Evolutionary conservation across 2,888 invertebrate genomes (phyloP), one percentile per base, ranked within the genome.

Genomic region (Rhagium mordax): DNA sequence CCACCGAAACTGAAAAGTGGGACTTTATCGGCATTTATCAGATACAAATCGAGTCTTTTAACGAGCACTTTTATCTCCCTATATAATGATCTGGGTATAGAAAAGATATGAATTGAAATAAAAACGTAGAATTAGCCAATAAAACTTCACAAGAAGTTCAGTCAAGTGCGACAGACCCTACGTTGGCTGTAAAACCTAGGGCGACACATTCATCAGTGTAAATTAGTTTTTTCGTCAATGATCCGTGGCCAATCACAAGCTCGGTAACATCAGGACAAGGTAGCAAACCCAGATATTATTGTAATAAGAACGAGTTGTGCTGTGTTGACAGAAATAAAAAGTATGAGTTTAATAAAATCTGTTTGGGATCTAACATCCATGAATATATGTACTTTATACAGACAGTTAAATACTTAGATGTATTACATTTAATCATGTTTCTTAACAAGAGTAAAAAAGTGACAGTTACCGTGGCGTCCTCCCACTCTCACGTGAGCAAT

Each of bases 201-300:
- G 60, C 66, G 29, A 55, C 66, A 70, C 51, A 75, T 70, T 72
- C 66, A 72, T 75, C 72, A 72, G 65, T 55, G 47, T 66, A 70
- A 72, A 75, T 75, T 75, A 70, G 70, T 66, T 75, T 75, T 74
- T 72, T 75, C 69, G 69, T 72, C 72, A 75, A 75, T 72, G 72
- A 70, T 72, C 72, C 72, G 68, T 75, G 67, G 53, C 74, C 71
- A 64, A 72, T 72, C 69, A 18, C 49, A 60, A 61, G 57, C 33
- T 47, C 47, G 57, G 67, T 41, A 65, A 53, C 21, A 24, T 57
- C 67, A 20, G n/a, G 29, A 20, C 18, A 67, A 67, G 67, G 67
- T 67, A 51, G 48, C 24, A n/a, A 57, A 57, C 47, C 13, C 21
- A 47, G 20, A 27, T 7, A 41, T n/a, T n/a, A n/a, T 16, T 15